Evolutionary conservation across 1,140 invertebrate genomes (phyloP).

Genomic region (Ephestia elutella): DNA sequence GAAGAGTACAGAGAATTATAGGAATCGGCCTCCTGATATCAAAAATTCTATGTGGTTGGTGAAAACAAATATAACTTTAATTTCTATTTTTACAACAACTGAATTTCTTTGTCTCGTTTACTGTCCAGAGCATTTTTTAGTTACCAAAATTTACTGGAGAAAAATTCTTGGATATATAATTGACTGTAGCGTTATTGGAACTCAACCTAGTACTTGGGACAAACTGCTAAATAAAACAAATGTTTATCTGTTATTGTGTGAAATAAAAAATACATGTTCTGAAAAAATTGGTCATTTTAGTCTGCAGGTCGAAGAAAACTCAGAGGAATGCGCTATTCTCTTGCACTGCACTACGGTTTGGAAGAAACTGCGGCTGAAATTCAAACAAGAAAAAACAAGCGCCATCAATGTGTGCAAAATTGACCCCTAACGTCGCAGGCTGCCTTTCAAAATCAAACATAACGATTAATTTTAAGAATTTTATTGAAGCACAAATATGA

Average conservation of each 20-base stretch:
- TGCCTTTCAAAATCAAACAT: conserved; percentile 36
- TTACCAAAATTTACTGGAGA: too few relatives aligned
- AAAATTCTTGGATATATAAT: too few relatives aligned
- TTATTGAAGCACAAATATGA: conserved; percentile 68
- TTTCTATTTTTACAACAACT: too few relatives aligned
- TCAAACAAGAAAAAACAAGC: conserved; percentile 39
- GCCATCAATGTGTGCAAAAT: conserved; percentile 62
- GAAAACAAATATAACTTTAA: too few relatives aligned
- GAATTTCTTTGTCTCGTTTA: too few relatives aligned
- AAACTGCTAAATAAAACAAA: too few relatives aligned
- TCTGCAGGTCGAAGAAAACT: not conserved
- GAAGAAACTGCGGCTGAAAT: conserved; percentile 39
- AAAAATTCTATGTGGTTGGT: too few relatives aligned
- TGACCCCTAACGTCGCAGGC: conserved; percentile 13
- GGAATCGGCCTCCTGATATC: too few relatives aligned
- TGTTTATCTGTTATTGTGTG: not conserved
- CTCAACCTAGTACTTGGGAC: too few relatives aligned
- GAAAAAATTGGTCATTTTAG: not conserved
- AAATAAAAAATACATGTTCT: not conserved
- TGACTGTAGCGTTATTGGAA: too few relatives aligned
- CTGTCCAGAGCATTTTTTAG: too few relatives aligned
- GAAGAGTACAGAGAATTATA: too few relatives aligned
- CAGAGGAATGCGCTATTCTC: not conserved
- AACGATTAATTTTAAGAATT: conserved; percentile 19
- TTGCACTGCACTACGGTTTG: not conserved